phyloP scores from a whole-genome alignment of 2,888 invertebrate genomes.

The Apodemia hepburni region DNA sequence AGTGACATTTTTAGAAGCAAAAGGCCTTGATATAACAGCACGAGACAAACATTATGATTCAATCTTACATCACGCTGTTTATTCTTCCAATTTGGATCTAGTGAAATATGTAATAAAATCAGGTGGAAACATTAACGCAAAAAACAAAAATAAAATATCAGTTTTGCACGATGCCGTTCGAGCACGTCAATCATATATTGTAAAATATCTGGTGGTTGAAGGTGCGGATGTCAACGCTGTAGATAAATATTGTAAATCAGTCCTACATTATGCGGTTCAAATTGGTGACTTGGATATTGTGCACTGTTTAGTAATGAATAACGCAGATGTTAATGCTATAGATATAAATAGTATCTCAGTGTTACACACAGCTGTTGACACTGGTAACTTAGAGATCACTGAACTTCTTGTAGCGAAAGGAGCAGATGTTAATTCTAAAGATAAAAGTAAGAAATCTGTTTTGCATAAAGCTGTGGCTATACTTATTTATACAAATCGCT shows the following conservation, averaged over 20 bases:
- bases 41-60: conserved; percentile 18
- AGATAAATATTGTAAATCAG: background rate
- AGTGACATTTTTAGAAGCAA: background rate
- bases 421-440: conserved; percentile 14
- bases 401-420: conserved; percentile 17
- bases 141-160: background rate
- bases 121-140: conserved; percentile 10
- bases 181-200: too few species aligned
- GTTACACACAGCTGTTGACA: background rate
- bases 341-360: background rate
- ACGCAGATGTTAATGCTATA: background rate
- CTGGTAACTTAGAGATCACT: conserved; percentile 8
- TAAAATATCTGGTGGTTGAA: too few species aligned
- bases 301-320: background rate
- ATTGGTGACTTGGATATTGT: background rate
- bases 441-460: conserved; percentile 7
- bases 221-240: too few species aligned
- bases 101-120: background rate
- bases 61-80: conserved; percentile 15
- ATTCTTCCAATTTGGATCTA: background rate
- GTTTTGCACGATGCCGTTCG: too few species aligned
- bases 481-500: background rate
- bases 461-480: background rate
- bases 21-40: background rate
- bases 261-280: background rate